Evolutionary conservation across 2,113 vertebrate genomes (phyloP), one percentile per base, ranked within the genome.

Genomic region (Istiophorus platypterus): DNA sequence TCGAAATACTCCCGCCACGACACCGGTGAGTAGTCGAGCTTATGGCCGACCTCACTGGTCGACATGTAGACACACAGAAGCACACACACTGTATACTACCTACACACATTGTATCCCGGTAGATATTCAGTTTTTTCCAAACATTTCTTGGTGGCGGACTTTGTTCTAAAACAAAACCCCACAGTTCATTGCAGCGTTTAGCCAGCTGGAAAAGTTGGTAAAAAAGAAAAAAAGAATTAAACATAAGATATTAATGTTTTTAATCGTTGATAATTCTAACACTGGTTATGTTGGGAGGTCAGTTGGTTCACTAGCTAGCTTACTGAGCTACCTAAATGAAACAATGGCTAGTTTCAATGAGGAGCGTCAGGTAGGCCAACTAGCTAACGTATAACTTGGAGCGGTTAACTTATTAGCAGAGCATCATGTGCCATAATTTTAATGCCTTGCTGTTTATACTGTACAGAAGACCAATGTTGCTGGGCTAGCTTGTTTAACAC

Each of bases 1-100:
- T 94, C 93, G 39, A 93, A 94, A 42, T 94, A 94, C 76, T 91
- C 86, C 10, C 78, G 86, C 94, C 94, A 95, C 1, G 93, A 93
- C 27, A 94, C 90, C 0, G 92, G 92, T 1, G 94, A 93, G 84
- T 91, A 95, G 80, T 94, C 92, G 0, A 42, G 76, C 17, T 88
- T 70, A 6, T 34, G n/a, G 26, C 81, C 67, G 8, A 81, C 82
- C 66, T 82, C 86, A 0, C 86, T 88, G 71, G 63, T 58, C 27
- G 56, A 82, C 84, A 88, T 71, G 81, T 20, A 75, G 51, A 65
- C 31, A 78, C 34, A 80, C 34, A 82, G 12, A 72, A 39, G 75
- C 24, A 73, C 26, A 29, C 17, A 9, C 31, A 69, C 27, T 27
- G 45, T 75, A 57, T 54, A 63, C 5, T 24, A 72, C n/a, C 31